Evolutionary conservation across 2,888 invertebrate species (phyloP), one percentile per base, ranked within the genome.

Genomic region (Volucella zonaria): DNA sequence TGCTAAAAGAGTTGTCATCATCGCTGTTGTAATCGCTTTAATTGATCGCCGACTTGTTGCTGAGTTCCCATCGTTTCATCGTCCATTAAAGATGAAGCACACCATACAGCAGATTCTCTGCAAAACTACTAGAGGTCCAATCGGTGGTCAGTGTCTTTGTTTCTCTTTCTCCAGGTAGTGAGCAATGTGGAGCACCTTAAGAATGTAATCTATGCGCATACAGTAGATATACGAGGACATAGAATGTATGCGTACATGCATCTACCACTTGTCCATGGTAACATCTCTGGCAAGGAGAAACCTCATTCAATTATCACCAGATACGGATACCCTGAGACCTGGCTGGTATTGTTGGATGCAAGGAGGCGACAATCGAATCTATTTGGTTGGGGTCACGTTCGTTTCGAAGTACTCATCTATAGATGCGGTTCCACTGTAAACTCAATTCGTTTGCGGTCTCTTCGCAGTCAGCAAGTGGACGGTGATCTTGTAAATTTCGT

Each of bases 1-100:
- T 64, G 76, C 73, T 77, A 81, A 85, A 81, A 85, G 85, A 85
- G 85, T 85, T 85, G 85, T 85, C 85, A 85, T 85, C 85, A 77
- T 71, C 14, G 77, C 70, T 56, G 76, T 68, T 85, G 76, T 77
- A 85, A 85, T 85, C 85, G 62, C 68, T 85, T 85, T 76, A 85
- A 85, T 85, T 85, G 85, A 85, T 85, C 85, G 74, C 70, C 73
- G 62, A 45, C 62, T 61, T 68, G 85, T 73, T 75, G 75, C 45
- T 58, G 59, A 54, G 73, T 59, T 79, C 73, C 67, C 61, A 67
- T 52, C 79, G 75, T 75, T 61, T 75, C 75, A 79, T 79, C 66
- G 73, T 79, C 71, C 71, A 59, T 51, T 61, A 18, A 38, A 31
- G 54, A 67, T 67, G 54, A 14, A 45, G 9, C 49, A 75, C 49